Evolutionary conservation across 1,140 invertebrate species (phyloP).

Genomic region (Pissodes strobi): DNA sequence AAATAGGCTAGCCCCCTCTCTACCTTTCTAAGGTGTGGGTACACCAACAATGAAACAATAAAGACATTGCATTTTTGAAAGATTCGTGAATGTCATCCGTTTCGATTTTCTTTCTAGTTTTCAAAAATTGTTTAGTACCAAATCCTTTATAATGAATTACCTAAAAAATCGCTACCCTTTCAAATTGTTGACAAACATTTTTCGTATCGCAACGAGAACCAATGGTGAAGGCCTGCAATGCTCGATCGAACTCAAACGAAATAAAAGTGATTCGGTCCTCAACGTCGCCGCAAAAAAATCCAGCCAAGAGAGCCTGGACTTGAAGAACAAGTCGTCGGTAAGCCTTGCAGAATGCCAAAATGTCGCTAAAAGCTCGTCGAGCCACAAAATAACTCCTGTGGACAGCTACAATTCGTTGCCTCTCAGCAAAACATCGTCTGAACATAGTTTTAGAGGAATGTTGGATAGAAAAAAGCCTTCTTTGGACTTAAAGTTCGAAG

Average conservation of each 20-base stretch:
- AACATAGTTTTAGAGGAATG: conserved; percentile 6
- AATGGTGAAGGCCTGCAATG: not conserved
- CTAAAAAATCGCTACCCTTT: conserved; percentile 20
- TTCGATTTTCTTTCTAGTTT: no score
- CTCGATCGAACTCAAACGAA: not conserved
- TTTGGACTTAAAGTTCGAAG: not conserved
- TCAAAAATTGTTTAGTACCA: not conserved
- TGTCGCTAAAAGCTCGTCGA: not conserved
- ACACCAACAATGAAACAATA: no score
- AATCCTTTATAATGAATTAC: conserved; percentile 15
- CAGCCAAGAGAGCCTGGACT: not conserved
- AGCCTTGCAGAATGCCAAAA: not conserved
- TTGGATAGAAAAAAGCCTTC: not conserved
- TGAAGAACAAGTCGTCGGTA: not conserved
- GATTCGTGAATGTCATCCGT: no score
- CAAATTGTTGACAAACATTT: conserved; percentile 4
- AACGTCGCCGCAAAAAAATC: not conserved
- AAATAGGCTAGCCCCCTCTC: no score
- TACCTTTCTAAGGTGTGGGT: no score
- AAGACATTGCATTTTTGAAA: no score
- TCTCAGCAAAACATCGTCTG: conserved; percentile 19
- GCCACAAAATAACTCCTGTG: not conserved
- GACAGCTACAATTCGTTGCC: conserved; percentile 4
- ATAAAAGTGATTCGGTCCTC: conserved; percentile 15
- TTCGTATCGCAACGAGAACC: not conserved